phyloP scores from a whole-genome alignment of 2,797 vertebrate species.

The Chlorospingus flavigularis region DNA sequence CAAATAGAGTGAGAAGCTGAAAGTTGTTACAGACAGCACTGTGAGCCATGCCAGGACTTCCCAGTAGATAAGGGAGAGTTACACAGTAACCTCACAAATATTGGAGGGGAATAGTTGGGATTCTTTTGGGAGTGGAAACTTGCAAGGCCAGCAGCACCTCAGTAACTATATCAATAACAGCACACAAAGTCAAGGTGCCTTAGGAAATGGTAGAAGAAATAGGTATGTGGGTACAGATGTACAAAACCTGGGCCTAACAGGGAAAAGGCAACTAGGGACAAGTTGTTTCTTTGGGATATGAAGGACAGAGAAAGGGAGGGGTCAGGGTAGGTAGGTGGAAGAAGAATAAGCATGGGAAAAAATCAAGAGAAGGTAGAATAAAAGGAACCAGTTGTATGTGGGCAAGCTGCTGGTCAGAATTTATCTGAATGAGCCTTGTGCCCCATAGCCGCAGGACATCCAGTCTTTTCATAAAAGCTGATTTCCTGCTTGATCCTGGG shows the following conservation, averaged over 20 bases:
- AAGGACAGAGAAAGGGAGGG: not conserved
- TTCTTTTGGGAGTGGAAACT: not conserved
- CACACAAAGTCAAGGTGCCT: accelerated
- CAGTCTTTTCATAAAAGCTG: not conserved
- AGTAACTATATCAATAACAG: not conserved
- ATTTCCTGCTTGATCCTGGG: not conserved
- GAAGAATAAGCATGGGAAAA: not conserved
- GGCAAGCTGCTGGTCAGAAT: not conserved
- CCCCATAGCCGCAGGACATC: not conserved
- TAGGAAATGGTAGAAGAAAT: not conserved
- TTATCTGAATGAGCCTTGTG: not conserved
- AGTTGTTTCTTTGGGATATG: not conserved
- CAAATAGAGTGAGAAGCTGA: not conserved
- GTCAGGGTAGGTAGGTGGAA: not conserved
- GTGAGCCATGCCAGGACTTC: not conserved
- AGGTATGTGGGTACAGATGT: not conserved
- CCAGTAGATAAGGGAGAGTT: not conserved
- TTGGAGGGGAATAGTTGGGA: not conserved
- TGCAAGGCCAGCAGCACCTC: not conserved
- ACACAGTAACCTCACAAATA: not conserved
- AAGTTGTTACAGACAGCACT: not conserved
- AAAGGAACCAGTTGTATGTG: not conserved
- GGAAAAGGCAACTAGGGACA: not conserved
- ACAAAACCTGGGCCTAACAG: not conserved
- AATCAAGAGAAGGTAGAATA: not conserved